Percentiles rank a stretch among this genome's conserved stretches.
These are phyloP conservation scores for Pelodiscus sinensis DNA, from an alignment of 2,113 vertebrate species.

Conservation along the genomic window DNA sequence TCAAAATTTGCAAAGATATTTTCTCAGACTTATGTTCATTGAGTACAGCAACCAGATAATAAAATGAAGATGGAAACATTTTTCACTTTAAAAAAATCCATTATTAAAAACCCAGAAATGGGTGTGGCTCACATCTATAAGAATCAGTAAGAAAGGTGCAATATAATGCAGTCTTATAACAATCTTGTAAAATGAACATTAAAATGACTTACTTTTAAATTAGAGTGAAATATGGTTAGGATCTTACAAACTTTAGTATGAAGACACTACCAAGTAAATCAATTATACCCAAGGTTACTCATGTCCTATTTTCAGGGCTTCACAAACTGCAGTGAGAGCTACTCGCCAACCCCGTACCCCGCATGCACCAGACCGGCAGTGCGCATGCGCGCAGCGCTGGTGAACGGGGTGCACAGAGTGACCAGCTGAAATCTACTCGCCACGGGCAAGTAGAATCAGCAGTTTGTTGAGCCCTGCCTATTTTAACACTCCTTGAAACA, in stretches of 20 bases:
- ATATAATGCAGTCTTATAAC: not conserved
- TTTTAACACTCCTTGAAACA: not conserved
- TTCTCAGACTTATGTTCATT: not conserved
- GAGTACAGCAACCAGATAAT: not conserved
- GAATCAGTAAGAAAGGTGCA: not conserved
- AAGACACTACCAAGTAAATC: not conserved
- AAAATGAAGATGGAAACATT: not conserved
- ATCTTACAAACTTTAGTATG: not conserved
- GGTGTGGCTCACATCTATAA: not conserved
- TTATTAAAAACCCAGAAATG: not conserved
- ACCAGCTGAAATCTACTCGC: too few species aligned
- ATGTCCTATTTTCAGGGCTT: not conserved
- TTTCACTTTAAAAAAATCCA: not conserved
- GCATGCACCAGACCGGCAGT: too few species aligned
- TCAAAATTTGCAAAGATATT: not conserved
- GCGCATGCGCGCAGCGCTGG: too few species aligned
- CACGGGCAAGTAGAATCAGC: too few species aligned
- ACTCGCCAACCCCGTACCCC: too few species aligned
- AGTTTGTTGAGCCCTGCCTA: too few species aligned
- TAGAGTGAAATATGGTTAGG: not conserved
- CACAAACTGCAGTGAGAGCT: too few species aligned
- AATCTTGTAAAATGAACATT: not conserved
- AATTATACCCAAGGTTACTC: not conserved
- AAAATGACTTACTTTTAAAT: not conserved
- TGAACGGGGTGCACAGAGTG: too few species aligned